A percentile compares a stretch with the other conserved stretches of the same genome.
These are phyloP conservation scores for Euglossa dilemma DNA, from an alignment of 1,140 invertebrate species.

Conservation along the genomic window DNA sequence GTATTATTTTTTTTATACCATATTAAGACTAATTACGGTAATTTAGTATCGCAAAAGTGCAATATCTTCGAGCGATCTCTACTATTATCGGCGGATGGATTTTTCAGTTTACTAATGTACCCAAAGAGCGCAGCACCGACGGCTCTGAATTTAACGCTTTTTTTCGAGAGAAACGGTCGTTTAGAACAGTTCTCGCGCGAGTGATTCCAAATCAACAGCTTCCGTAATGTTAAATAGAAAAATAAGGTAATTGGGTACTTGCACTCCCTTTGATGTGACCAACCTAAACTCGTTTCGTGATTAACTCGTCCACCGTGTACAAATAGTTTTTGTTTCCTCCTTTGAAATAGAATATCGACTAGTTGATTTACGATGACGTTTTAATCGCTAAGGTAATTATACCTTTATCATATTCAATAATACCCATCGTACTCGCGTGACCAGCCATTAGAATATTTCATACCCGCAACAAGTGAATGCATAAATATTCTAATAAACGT, in stretches of 20 bases:
- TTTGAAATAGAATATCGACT: not conserved
- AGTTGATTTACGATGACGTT: not conserved
- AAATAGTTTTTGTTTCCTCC: not conserved
- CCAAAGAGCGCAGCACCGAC: not conserved
- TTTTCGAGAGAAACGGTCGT: not conserved
- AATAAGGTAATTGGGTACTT: slow-evolving; percentile 1
- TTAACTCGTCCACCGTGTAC: not conserved
- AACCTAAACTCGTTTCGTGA: no score
- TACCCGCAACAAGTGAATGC: no score
- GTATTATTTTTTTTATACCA: no score
- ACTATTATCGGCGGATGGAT: not conserved
- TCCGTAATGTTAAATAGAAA: not conserved
- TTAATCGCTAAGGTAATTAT: no score
- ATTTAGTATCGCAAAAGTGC: not conserved
- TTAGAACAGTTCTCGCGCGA: not conserved
- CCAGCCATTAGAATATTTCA: not conserved
- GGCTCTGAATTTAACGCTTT: not conserved
- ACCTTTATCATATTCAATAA: not conserved
- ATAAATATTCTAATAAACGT: not conserved
- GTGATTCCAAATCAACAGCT: not conserved
- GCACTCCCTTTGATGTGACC: not conserved
- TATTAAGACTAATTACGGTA: not conserved
- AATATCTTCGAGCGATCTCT: not conserved
- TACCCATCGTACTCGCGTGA: not conserved
- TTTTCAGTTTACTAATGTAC: not conserved